Evolutionary conservation across 1,140 invertebrate species (phyloP), one percentile per base, ranked within the genome.

Genomic region (Chelonus insularis): DNA sequence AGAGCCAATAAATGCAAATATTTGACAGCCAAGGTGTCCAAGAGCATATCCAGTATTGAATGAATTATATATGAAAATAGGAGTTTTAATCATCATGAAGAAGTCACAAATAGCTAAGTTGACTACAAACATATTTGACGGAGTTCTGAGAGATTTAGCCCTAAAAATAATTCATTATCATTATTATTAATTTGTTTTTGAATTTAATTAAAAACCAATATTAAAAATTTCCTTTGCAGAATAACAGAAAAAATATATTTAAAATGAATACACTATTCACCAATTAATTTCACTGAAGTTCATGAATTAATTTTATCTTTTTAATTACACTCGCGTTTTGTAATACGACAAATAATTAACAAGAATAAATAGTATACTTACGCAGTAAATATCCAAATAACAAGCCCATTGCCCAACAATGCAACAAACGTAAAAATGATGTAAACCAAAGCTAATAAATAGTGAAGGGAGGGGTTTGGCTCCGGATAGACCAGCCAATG

Each of bases 61-160:
- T 2, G 91, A 92, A 72, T 94, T 94, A 73, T 92, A 92, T 64
- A 95, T 93, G 74, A 94, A 93, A 66, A 94, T 88, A 0, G 92
- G 92, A 1, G 91, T 87, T 80, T 94, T 94, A 1, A 88, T 70
- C 89, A 94, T 93, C 92, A 94, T 95, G 12, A 92, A 82, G 69
- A 94, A 91, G 74, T 96, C 94, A 64, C 90, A 88, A 32, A 95
- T 82, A 5, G 93, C 93, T 71, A 96, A 78, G 74, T 95, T 94
- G 4, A 96, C 84, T 2, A 96, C 91, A 60, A 96, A 91, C 78
- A 95, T 88, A 70, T 96, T 96, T 6, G 93, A 95, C 11, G 94
- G 91, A 1, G 93, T 96, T 66, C 92, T 84, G 50, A 96, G 76
- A 43, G 85, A 85, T 79, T 93, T 93, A 2, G 91, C 89, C 59